Base-by-base conservation (phyloP, 2,888 invertebrate species). In the Drosophila eohydei region DNA sequence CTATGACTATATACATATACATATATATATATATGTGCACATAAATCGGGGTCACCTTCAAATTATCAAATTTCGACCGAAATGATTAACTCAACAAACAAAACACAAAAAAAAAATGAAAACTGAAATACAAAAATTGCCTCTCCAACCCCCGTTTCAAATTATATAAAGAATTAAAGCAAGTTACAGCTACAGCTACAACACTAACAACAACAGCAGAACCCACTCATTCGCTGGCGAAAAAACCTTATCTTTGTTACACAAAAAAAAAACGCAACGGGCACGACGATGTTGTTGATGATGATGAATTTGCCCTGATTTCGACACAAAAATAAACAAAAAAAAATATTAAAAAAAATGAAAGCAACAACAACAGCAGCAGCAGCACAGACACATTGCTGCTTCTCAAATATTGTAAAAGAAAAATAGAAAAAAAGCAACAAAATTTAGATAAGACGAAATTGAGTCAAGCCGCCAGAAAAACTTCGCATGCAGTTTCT, bases 231-330 rank as follows among this genome's bases (percentile, higher is more conserved):
- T 74, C 64, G 79, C 83, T 68, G 61, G 76, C 81, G 38, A 65
- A 85, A 87, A 85, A 87, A 86, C 90, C 88, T 87, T 87, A 87
- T 87, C 87, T 87, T 87, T 83, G 81, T 83, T 83, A 88, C 75
- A 84, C 80, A 88, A 83, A 88, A 54, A 84, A 51, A 50, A 48
- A 48, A n/a, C 67, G 71, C 79, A 77, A 83, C 82, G 82, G 81
- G 81, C 78, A 80, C 77, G 72, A 74, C 80, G 83, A 83, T 87
- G 89, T 81, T 89, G 89, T 88, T 86, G 88, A 82, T 91, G 91
- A 89, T 91, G 91, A 91, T 91, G 91, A 91, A 91, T 91, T 89
- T 91, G 91, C 91, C 91, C 91, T 91, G 91, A 91, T 91, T 91
- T 91, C 91, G 90, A 88, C 91, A 90, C 81, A 91, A 86, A 89